Evolutionary conservation across 1,140 invertebrate genomes (phyloP), one percentile per base, ranked within the genome.

Genomic region (Drosophila serrata): DNA sequence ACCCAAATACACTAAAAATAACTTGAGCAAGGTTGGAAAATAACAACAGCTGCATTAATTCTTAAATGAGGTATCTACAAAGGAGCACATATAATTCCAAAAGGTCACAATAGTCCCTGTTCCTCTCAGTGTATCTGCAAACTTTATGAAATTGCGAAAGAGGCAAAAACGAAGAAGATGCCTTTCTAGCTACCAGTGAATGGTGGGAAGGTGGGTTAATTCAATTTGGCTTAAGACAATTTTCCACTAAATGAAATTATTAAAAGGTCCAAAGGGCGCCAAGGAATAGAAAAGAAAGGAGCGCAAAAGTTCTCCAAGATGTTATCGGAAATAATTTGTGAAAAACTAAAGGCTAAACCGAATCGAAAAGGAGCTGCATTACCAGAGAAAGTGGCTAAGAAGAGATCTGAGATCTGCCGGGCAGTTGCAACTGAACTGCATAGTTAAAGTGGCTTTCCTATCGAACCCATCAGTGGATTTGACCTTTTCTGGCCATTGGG

Each of bases 151-250:
- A 53, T 6, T 22, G 49, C 29, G 8, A n/a, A 35, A 27, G 33
- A 33, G 42, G 33, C n/a, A 24, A 40, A 49, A 40, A 7, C 27
- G 22, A 24, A n/a, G 64, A 48, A 56, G 64, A 17, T 15, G n/a
- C 31, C 24, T 43, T 55, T 37, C 37, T 29, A 4, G 17, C 19
- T 39, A 46, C 17, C 37, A 33, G 24, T 40, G n/a, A 68, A 40
- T 12, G 43, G n/a, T n/a, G 45, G 29, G 19, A 22, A 49, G 58
- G 33, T 48, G 58, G 62, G 67, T 55, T 90, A 81, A 90, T 90
- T 90, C 69, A 90, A 90, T 90, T 88, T 84, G 42, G 78, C 43
- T 65, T 45, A 81, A 75, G 77, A 87, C 77, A 90, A 84, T 90
- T 84, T 82, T 63, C 22, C 60, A 53, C 51, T 75, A 76, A 90